Evolutionary conservation across 30 jellyfish, hydroid and myxozoan species (phyloP), one percentile per base, ranked within the genome.

Genomic region (Nemopilema nomurai): DNA sequence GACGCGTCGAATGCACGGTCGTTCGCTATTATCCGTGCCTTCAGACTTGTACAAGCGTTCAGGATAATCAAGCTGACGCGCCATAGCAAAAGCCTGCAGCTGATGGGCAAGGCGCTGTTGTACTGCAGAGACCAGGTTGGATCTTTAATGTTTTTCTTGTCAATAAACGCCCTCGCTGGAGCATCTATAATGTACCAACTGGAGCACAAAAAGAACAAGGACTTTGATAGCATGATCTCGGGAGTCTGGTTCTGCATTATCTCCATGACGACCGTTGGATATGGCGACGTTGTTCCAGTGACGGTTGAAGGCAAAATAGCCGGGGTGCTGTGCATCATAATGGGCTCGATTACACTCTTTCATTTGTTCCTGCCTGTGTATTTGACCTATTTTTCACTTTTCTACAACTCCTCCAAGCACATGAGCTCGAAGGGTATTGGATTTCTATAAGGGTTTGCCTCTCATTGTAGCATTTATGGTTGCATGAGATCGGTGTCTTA

Each of bases 241-340:
- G 70, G 92, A 1, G 66, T 89, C 74, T 89, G 96, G 96, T 89
- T 77, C 30, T 89, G 96, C 69, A 81, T 89, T 69, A 75, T 89
- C n/a, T 89, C 96, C 13, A 89, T 89, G 96, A 89, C 96, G 21
- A 89, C 96, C 4, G 96, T 89, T 1, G 96, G 96, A 22, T 89
- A 89, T 67, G 96, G 96, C 0, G 96, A 89, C 41, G 74, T 89
- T 66, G 92, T 80, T 67, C 96, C 96, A 16, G 85, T 81, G 51
- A 89, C 96, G 1, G 26, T 52, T 22, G 87, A 51, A 77, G 96
- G 96, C 18, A 89, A 89, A 74, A 25, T 89, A 25, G 88, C 92
- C 0, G 92, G 92, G 1, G 82, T 89, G 1, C 6, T 89, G 6
- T 89, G 96, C 51, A 89, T 89, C 26, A 80, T 89, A 51, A 57